phyloP scores from a whole-genome alignment of 1,140 invertebrate species.

The Penaeus japonicus region DNA sequence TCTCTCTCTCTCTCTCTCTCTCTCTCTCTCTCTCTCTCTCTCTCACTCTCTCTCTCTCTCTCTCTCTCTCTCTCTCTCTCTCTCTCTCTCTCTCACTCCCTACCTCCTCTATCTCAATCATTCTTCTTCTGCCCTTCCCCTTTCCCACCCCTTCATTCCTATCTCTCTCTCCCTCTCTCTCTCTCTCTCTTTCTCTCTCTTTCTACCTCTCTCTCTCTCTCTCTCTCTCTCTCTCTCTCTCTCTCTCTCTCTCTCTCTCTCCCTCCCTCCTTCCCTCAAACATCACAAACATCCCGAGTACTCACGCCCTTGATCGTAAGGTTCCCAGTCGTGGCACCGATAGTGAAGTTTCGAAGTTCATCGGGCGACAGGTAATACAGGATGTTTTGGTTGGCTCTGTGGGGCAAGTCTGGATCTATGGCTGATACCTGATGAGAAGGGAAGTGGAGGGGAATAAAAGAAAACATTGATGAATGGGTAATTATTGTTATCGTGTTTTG shows the following conservation, averaged over 20 bases:
- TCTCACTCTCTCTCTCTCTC: too few species aligned
- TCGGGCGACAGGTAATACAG: slow-evolving; percentile 41
- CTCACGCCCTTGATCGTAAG: slow-evolving; percentile 41
- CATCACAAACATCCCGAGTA: not conserved
- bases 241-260: not conserved
- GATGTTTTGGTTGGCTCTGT: slow-evolving; percentile 38
- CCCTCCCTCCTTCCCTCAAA: too few species aligned
- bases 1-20: not conserved
- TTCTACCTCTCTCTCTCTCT: too few species aligned
- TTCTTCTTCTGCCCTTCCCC: too few species aligned
- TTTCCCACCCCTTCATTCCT: too few species aligned
- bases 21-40: not conserved
- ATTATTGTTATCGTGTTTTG: too few species aligned
- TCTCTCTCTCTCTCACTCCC: too few species aligned
- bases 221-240: too few species aligned
- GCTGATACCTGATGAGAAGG: slow-evolving; percentile 10
- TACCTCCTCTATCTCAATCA: too few species aligned
- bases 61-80: too few species aligned
- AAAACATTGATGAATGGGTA: not conserved
- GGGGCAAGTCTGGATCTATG: slow-evolving; percentile 32
- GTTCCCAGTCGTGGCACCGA: slow-evolving; percentile 7
- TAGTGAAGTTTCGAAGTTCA: slow-evolving; percentile 37
- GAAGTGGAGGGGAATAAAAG: not conserved
- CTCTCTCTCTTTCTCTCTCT: too few species aligned
- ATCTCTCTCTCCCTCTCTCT: too few species aligned